These are phyloP conservation scores for Ceratosolen fusciceps DNA, from an alignment of 1,140 invertebrate genomes.

Conservation along the genomic window DNA sequence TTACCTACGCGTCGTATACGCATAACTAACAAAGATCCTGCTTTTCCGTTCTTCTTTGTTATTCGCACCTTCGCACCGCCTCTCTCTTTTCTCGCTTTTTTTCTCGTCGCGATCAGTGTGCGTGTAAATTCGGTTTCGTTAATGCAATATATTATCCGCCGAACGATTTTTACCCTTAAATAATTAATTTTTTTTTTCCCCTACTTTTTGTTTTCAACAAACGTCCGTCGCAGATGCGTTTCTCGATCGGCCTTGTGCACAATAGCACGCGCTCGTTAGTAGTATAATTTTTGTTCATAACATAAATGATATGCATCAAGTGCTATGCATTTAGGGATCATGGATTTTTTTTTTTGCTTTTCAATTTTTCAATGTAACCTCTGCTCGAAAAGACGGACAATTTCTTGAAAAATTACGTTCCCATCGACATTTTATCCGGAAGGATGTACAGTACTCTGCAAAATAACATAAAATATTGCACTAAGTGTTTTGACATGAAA, in stretches of 20 bases:
- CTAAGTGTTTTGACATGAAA: neutral
- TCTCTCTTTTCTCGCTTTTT: neutral
- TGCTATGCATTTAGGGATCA: no score
- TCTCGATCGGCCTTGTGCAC: no score
- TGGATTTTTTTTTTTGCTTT: no score
- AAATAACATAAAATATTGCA: neutral
- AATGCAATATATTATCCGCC: neutral
- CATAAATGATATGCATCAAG: no score
- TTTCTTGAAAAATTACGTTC: neutral
- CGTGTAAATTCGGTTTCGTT: neutral
- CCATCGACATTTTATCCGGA: neutral
- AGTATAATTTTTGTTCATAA: no score
- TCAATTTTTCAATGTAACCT: neutral
- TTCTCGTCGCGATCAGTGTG: neutral
- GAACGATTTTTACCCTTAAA: neutral
- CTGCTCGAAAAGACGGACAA: neutral
- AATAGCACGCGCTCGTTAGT: no score
- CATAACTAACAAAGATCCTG: slow-evolving; percentile 15
- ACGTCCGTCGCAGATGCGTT: neutral
- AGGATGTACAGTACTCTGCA: neutral
- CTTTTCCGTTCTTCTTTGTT: slow-evolving; percentile 26
- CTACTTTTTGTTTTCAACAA: no score
- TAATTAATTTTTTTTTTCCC: neutral
- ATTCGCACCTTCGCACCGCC: slow-evolving; percentile 1
- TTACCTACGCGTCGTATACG: slow-evolving; percentile 31